Percentiles rank a stretch among this genome's conserved stretches.
Conservation (phyloP, 2,888 invertebrate genomes). For the Orgyia antiqua region DNA sequence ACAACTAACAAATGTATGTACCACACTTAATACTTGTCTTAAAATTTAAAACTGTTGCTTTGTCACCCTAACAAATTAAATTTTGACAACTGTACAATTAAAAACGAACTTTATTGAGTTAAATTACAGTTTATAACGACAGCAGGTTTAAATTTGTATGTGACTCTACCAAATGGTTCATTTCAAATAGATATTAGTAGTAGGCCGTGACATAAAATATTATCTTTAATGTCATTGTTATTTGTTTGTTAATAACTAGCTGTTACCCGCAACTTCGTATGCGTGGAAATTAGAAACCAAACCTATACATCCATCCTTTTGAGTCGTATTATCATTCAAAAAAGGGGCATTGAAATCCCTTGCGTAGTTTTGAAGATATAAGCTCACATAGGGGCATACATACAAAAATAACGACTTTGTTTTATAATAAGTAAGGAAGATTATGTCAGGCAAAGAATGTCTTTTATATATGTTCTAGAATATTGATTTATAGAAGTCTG, state of each 20-base stretch:
- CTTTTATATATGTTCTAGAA: too few species aligned
- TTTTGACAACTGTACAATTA: neutral
- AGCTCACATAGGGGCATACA: too few species aligned
- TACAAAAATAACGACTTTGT: too few species aligned
- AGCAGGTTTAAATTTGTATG: slow-evolving; percentile 14
- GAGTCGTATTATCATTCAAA: too few species aligned
- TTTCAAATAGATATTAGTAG: slow-evolving; percentile 56
- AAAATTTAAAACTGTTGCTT: slow-evolving; percentile 51
- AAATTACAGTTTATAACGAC: neutral
- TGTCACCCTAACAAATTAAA: slow-evolving; percentile 43
- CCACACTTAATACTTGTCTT: slow-evolving; percentile 58
- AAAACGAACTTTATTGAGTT: slow-evolving; percentile 12
- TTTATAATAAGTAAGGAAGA: too few species aligned
- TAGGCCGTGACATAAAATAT: slow-evolving; percentile 51
- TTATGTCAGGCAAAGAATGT: too few species aligned
- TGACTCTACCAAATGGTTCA: slow-evolving; percentile 48
- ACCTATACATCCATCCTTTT: neutral
- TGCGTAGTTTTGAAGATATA: too few species aligned
- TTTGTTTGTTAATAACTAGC: slow-evolving; percentile 18
- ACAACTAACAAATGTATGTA: slow-evolving; percentile 50
- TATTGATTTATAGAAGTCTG: too few species aligned
- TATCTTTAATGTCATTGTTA: slow-evolving; percentile 37
- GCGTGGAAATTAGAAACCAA: neutral
- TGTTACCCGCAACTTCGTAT: too few species aligned
- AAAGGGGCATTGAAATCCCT: too few species aligned